These are phyloP conservation scores for Acanthurus leucopareius DNA, from an alignment of 2,797 vertebrate genomes.

Conservation along the genomic window DNA sequence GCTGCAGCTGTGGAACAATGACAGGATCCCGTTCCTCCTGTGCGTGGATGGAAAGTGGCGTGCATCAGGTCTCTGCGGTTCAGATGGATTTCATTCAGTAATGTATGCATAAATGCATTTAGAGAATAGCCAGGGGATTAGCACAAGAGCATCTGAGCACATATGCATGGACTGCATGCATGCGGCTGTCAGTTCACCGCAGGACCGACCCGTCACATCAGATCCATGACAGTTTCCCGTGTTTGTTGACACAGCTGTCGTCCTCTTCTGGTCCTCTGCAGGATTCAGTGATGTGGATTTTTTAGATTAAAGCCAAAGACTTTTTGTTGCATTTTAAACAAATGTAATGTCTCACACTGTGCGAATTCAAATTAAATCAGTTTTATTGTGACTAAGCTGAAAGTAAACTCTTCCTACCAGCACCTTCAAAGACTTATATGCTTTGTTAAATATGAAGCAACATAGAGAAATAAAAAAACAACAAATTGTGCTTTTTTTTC, in stretches of 20 bases:
- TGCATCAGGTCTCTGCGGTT: constrained; percentile 62
- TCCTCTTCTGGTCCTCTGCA: neutral
- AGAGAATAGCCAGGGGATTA: constrained; percentile 64
- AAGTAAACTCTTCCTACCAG: no score
- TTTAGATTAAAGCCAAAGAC: no score
- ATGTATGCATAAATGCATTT: constrained; percentile 64
- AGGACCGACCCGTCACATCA: constrained; percentile 15
- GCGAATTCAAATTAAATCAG: no score
- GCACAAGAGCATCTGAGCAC: constrained; percentile 48
- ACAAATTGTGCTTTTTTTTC: no score
- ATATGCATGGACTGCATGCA: neutral
- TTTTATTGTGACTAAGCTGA: no score
- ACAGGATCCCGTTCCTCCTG: constrained; percentile 21
- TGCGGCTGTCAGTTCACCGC: constrained; percentile 6
- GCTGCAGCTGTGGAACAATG: neutral
- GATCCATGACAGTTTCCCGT: constrained; percentile 9
- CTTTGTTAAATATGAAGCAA: no score
- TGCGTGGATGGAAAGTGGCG: constrained; percentile 22
- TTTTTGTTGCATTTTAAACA: no score
- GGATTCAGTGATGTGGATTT: neutral
- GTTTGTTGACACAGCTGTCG: constrained; percentile 25
- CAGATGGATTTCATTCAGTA: constrained; percentile 68
- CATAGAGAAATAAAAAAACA: no score
- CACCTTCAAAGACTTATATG: no score
- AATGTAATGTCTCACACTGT: no score